Percentiles rank a stretch among this genome's conserved stretches.
These are phyloP conservation scores for Shinisaurus crocodilurus DNA, from an alignment of 2,113 vertebrate species.

Conservation along the genomic window DNA sequence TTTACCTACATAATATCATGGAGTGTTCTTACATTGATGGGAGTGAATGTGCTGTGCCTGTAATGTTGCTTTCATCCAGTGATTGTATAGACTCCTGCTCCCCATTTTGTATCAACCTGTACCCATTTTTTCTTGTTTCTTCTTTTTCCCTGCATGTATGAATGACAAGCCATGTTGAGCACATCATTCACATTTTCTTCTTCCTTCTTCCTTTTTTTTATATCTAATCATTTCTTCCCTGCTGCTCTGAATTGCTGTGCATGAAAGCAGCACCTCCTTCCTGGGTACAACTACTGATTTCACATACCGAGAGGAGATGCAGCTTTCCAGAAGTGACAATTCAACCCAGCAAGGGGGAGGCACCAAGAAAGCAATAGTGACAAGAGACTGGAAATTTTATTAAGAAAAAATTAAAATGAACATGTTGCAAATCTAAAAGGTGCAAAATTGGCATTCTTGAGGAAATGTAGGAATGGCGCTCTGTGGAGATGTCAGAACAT, in stretches of 20 bases:
- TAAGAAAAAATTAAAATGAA: not conserved
- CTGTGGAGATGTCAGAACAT: not conserved
- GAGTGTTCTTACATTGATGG: not conserved
- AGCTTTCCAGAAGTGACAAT: slow-evolving; percentile 22
- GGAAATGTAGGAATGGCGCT: not conserved
- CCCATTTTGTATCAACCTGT: not conserved
- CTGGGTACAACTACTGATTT: not conserved
- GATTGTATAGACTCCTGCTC: not conserved
- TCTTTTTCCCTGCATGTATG: not conserved
- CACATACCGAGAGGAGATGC: not conserved
- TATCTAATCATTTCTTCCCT: slow-evolving; percentile 3
- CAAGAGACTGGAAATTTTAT: not conserved
- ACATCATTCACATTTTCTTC: not conserved
- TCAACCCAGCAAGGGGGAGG: slow-evolving; percentile 21
- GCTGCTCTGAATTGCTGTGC: slow-evolving; percentile 13
- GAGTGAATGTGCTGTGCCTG: not conserved
- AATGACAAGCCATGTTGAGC: accelerated
- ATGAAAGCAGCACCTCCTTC: slow-evolving; percentile 28
- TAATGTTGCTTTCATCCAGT: no score
- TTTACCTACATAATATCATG: not conserved
- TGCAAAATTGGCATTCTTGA: not conserved
- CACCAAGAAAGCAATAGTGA: slow-evolving; percentile 11
- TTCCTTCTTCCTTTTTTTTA: not conserved
- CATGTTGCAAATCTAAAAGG: not conserved
- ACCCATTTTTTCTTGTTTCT: not conserved